phyloP scores from a whole-genome alignment of 2,113 vertebrate species.

The Bothrops jararaca region DNA sequence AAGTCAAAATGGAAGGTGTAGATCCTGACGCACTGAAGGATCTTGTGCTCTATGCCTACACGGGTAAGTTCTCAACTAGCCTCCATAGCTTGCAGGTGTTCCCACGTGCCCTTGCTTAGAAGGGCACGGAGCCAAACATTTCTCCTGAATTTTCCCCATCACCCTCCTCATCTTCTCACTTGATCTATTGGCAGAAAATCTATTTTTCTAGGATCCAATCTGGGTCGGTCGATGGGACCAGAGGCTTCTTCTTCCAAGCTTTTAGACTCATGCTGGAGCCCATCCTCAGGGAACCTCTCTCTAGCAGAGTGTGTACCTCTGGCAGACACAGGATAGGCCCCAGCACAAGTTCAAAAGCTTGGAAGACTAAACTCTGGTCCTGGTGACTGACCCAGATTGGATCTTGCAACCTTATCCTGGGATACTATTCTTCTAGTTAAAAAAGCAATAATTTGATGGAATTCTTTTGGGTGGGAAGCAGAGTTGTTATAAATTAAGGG shows the following conservation, averaged over 20 bases:
- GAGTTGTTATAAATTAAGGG: background rate
- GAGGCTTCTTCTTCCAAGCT: background rate
- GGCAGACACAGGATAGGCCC: no score
- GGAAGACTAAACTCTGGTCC: background rate
- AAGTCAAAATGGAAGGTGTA: constrained; percentile 96
- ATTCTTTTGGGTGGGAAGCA: background rate
- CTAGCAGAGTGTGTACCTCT: no score
- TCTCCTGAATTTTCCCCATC: background rate
- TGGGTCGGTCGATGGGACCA: background rate
- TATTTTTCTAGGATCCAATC: background rate
- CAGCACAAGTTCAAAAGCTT: no score
- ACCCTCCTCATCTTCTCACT: background rate
- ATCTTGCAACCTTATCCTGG: background rate
- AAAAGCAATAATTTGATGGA: background rate
- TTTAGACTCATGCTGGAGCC: background rate
- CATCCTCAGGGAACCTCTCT: background rate
- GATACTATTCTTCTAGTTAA: background rate
- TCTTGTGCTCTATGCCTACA: constrained; percentile 93
- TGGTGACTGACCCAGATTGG: background rate
- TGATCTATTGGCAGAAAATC: background rate
- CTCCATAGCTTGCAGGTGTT: background rate
- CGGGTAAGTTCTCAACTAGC: constrained; percentile 72
- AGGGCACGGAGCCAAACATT: background rate
- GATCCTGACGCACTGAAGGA: constrained; percentile 89
- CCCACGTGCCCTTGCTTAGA: background rate